Percentiles rank a stretch among this genome's conserved stretches.
phyloP scores from a whole-genome alignment of 2,113 vertebrate genomes.

The Gallinago jamesoni region DNA sequence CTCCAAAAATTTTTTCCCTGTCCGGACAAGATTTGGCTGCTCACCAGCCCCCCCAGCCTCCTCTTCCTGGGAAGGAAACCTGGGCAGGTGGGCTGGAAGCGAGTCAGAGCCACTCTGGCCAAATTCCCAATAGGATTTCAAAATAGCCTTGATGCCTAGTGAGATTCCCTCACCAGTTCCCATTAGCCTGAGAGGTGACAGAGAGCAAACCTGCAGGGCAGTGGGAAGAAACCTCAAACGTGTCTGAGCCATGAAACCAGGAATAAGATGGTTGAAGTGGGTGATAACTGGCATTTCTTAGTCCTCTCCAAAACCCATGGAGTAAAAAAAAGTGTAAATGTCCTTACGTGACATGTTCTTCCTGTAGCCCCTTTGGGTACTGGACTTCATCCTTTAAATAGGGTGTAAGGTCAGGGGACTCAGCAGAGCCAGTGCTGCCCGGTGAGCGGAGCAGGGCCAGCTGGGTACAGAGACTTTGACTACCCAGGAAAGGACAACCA shows the following conservation, averaged over 20 bases:
- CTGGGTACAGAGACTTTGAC: background rate
- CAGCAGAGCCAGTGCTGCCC: background rate
- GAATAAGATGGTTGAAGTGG: background rate
- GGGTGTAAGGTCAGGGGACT: background rate
- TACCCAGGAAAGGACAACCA: background rate
- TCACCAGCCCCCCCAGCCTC: background rate
- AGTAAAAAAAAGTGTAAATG: background rate
- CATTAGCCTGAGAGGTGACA: background rate
- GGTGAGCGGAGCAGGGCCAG: background rate
- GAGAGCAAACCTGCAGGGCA: background rate
- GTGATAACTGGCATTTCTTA: background rate
- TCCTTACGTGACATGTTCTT: background rate
- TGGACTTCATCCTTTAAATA: background rate
- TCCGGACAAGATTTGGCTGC: background rate
- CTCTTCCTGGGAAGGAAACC: background rate
- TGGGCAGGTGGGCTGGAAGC: background rate
- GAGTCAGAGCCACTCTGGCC: background rate
- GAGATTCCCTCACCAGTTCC: slow-evolving; percentile 6
- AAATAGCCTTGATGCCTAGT: background rate
- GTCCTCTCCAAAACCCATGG: background rate
- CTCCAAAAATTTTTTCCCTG: background rate
- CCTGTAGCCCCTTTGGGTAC: background rate
- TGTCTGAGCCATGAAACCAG: background rate
- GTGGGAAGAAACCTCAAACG: background rate
- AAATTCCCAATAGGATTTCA: background rate